Percentiles rank a stretch among this genome's conserved stretches.
phyloP scores from a whole-genome alignment of 64 coral and sea anemone species.

The Cladopsammia gracilis region DNA sequence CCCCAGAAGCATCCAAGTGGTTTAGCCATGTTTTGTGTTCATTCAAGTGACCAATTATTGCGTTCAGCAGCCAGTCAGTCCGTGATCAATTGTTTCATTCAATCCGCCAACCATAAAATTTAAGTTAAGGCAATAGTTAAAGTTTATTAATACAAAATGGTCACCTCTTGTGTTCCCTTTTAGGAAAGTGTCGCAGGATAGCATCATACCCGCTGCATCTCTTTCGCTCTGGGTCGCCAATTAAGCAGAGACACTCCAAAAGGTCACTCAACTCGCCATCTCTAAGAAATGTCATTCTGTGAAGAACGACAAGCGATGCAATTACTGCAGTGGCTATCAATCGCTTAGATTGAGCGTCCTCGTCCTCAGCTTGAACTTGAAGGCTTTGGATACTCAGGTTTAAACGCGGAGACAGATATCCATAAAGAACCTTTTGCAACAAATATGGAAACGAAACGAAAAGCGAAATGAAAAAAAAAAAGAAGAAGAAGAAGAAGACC shows the following conservation, averaged over 20 bases:
- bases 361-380: background rate
- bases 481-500: too few relatives aligned
- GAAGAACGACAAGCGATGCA: background rate
- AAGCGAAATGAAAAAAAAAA: too few relatives aligned
- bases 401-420: slow-evolving; percentile 1
- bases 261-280: background rate
- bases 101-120: too few relatives aligned
- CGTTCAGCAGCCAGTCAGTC: too few relatives aligned
- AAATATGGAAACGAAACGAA: background rate
- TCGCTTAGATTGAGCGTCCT: background rate
- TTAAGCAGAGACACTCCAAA: background rate
- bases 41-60: too few relatives aligned
- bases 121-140: too few relatives aligned
- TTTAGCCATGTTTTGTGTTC: too few relatives aligned
- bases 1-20: too few relatives aligned
- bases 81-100: too few relatives aligned
- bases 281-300: background rate
- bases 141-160: background rate
- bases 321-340: slow-evolving; percentile 24
- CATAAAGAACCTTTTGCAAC: background rate
- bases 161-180: background rate
- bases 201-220: background rate
- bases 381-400: background rate
- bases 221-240: background rate
- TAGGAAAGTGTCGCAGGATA: background rate